A percentile compares a stretch with the other conserved stretches of the same genome.
These are phyloP conservation scores for Ceratitis capitata DNA, from an alignment of 1,140 invertebrate genomes.

Conservation along the genomic window DNA sequence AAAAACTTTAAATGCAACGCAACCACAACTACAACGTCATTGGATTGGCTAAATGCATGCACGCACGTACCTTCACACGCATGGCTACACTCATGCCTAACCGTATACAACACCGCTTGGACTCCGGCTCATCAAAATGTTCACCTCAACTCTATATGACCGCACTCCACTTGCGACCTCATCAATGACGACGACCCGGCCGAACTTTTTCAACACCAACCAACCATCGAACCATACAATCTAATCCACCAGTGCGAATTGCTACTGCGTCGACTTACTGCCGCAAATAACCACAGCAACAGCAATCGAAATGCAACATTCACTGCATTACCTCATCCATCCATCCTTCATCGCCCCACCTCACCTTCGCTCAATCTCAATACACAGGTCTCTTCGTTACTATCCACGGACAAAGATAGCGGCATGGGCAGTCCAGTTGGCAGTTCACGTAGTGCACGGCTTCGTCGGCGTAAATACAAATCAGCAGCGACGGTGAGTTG, in stretches of 20 bases:
- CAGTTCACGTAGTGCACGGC: conserved; percentile 57
- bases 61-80: not conserved
- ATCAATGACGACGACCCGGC: not conserved
- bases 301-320: conserved; percentile 19
- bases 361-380: conserved; percentile 29
- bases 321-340: not conserved
- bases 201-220: conserved; percentile 14
- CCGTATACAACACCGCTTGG: not conserved
- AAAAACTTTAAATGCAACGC: not conserved
- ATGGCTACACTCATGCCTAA: not conserved
- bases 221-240: not conserved
- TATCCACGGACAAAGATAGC: conserved; percentile 61
- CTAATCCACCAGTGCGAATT: conserved; percentile 51
- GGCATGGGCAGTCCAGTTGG: conserved; percentile 62
- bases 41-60: no score
- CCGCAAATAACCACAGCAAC: conserved; percentile 40
- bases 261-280: conserved; percentile 51
- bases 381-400: conserved; percentile 49
- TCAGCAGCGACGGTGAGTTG: conserved; percentile 41
- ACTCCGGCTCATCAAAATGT: not conserved
- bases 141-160: not conserved
- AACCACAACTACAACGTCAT: not conserved
- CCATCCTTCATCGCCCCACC: conserved; percentile 3
- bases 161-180: not conserved
- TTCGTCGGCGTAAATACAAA: conserved; percentile 54